A percentile compares a stretch with the other conserved stretches of the same genome.
Conservation (phyloP, 2,113 vertebrate genomes). For the Panurus biarmicus region DNA sequence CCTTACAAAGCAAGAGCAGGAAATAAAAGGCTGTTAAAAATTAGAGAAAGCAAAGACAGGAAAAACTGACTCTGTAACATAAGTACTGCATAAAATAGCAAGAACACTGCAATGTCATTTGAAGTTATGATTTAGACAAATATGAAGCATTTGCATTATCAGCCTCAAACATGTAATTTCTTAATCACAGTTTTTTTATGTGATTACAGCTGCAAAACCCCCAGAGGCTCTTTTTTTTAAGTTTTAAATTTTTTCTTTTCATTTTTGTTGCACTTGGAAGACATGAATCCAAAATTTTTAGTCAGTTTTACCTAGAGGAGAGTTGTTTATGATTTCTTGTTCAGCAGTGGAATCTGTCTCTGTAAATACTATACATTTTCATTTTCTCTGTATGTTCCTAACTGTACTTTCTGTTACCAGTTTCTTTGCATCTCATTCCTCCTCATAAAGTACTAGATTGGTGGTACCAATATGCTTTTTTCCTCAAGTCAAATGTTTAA, state of each 20-base stretch:
- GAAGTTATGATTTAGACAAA: not conserved
- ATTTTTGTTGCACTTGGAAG: not conserved
- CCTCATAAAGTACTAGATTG: not conserved
- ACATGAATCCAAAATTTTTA: not conserved
- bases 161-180: not conserved
- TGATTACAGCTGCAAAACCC: not conserved
- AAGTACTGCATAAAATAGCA: not conserved
- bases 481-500: not conserved
- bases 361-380: not conserved
- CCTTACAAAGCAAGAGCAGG: not conserved
- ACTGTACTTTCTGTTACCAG: not conserved
- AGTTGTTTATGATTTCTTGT: not conserved
- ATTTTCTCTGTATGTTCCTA: not conserved
- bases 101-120: not conserved
- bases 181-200: conserved; percentile 1
- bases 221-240: not conserved
- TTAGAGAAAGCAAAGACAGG: not conserved
- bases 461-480: not conserved
- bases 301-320: not conserved
- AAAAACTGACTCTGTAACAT: not conserved
- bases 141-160: not conserved
- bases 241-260: not conserved
- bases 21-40: conserved; percentile 7
- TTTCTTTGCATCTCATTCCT: not conserved
- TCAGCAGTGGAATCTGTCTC: not conserved